Evolutionary conservation across 2,888 invertebrate species (phyloP).

Genomic region (Ectemnius cavifrons): DNA sequence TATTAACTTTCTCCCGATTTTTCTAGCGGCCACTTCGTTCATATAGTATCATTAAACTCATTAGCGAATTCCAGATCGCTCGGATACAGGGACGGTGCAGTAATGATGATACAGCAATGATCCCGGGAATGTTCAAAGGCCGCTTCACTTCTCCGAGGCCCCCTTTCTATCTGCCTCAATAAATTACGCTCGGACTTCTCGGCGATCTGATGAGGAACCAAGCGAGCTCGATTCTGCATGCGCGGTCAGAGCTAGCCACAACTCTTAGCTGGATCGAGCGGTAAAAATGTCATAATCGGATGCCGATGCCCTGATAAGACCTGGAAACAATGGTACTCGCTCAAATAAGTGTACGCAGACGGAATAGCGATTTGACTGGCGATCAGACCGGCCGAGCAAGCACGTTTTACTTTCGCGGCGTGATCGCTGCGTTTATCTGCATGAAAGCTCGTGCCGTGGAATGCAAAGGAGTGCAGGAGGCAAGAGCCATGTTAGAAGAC

Average conservation of each 20-base stretch:
- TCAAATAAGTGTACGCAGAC: background rate
- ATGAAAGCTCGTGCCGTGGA: conserved; percentile 17
- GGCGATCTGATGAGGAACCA: too few species aligned
- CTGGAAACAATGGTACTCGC: background rate
- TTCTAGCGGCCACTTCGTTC: background rate
- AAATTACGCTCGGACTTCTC: too few species aligned
- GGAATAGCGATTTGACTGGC: conserved; percentile 16
- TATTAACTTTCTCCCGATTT: conserved; percentile 4
- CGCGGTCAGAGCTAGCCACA: too few species aligned
- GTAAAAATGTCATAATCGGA: conserved; percentile 6
- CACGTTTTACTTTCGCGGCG: conserved; percentile 59
- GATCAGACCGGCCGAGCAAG: conserved; percentile 22
- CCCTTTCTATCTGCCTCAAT: too few species aligned
- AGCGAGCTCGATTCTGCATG: too few species aligned
- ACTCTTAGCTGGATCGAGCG: too few species aligned
- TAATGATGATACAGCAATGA: too few species aligned
- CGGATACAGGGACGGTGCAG: too few species aligned
- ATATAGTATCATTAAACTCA: conserved; percentile 1
- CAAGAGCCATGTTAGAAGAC: background rate
- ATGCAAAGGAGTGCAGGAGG: conserved; percentile 24
- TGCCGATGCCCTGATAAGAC: background rate
- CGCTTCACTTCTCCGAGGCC: too few species aligned
- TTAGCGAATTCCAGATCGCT: conserved; percentile 1
- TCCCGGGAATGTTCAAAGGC: too few species aligned
- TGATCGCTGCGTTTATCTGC: conserved; percentile 20